phyloP scores from a whole-genome alignment of 2,797 vertebrate genomes.

The Sylvilagus floridanus region DNA sequence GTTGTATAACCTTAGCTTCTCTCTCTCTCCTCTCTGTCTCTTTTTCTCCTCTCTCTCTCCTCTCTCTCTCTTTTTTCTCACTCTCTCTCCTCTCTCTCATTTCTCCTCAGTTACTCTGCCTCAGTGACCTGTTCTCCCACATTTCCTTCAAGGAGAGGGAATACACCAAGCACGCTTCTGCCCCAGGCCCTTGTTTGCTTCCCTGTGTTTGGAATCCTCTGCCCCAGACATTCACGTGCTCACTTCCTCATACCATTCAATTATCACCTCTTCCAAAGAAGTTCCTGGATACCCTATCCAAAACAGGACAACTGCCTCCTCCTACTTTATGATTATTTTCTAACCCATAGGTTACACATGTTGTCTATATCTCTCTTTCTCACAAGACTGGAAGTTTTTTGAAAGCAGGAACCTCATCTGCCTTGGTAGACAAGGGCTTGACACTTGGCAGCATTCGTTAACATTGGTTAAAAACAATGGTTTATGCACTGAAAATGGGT shows the following conservation, averaged over 20 bases:
- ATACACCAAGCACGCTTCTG: not conserved
- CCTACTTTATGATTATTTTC: not conserved
- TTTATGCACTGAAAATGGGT: not conserved
- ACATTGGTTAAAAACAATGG: conserved; percentile 23
- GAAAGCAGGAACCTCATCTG: not conserved
- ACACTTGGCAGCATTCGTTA: not conserved
- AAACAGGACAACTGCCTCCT: not conserved
- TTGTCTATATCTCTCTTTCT: not conserved
- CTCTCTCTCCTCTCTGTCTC: not conserved
- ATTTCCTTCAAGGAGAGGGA: not conserved
- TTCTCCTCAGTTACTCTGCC: not conserved
- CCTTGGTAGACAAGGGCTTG: not conserved
- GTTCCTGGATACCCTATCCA: not conserved
- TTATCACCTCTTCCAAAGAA: not conserved
- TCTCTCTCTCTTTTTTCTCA: too few relatives aligned
- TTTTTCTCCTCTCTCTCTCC: not conserved
- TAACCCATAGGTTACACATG: not conserved
- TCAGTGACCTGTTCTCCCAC: not conserved
- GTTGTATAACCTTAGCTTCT: not conserved
- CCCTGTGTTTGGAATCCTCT: not conserved
- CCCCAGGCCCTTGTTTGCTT: not conserved
- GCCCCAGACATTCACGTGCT: not conserved
- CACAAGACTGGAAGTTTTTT: not conserved
- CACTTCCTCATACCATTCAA: not conserved
- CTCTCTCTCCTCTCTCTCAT: not conserved